These are phyloP conservation scores for Chrysotoxum bicinctum DNA, from an alignment of 2,888 invertebrate species.

Conservation along the genomic window DNA sequence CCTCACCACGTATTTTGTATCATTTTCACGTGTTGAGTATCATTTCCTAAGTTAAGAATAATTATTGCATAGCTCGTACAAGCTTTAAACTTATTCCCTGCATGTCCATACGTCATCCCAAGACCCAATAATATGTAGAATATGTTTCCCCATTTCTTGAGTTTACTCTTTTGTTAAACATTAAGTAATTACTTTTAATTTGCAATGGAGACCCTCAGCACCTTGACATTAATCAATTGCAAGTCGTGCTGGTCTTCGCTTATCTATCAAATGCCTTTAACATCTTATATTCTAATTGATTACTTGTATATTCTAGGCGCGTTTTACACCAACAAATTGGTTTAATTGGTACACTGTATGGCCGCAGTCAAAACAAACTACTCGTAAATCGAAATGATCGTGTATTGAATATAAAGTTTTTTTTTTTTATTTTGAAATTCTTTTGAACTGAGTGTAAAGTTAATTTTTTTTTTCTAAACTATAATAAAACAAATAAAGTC, in stretches of 20 bases:
- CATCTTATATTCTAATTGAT: slow-evolving; percentile 55
- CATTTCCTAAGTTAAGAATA: not conserved
- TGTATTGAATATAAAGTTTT: slow-evolving; percentile 18
- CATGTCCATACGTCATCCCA: not conserved
- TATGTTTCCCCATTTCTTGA: not conserved
- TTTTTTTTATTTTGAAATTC: not conserved
- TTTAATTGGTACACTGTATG: slow-evolving; percentile 80
- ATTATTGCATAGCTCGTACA: slow-evolving; percentile 23
- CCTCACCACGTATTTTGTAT: too few species aligned
- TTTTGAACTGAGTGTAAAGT: slow-evolving; percentile 29
- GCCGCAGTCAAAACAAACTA: slow-evolving; percentile 72
- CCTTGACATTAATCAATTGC: slow-evolving; percentile 63
- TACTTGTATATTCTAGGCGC: slow-evolving; percentile 78
- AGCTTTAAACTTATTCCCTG: slow-evolving; percentile 37
- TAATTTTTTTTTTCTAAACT: not conserved
- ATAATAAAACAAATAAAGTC: slow-evolving; percentile 24
- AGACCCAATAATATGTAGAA: not conserved
- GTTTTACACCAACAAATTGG: slow-evolving; percentile 78
- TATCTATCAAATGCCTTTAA: slow-evolving; percentile 7
- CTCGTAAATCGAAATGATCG: slow-evolving; percentile 51
- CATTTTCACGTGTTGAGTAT: too few species aligned
- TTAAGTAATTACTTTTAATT: slow-evolving; percentile 1
- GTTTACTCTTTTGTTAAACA: not conserved
- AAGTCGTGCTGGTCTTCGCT: slow-evolving; percentile 47
- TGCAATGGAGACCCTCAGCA: slow-evolving; percentile 53